Conservation (phyloP, 2,888 invertebrate species). For the Scaptomyza caliginosa region DNA sequence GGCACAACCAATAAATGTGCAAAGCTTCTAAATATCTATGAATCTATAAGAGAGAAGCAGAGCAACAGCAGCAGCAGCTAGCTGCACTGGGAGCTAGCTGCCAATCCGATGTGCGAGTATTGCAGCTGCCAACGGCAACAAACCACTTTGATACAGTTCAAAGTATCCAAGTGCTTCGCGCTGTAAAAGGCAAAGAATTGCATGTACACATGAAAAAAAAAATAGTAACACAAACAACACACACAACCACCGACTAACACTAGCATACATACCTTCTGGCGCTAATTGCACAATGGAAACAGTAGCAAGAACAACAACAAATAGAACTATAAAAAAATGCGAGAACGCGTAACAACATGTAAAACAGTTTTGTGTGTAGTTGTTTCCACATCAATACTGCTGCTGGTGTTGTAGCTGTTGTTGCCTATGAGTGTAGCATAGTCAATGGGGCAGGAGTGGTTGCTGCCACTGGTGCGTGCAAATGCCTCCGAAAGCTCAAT, state of each 20-base stretch:
- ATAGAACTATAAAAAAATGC: slow-evolving; percentile 55
- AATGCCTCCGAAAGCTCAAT: slow-evolving; percentile 19
- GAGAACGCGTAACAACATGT: slow-evolving; percentile 68
- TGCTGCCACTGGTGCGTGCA: slow-evolving; percentile 5
- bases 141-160: slow-evolving; percentile 71
- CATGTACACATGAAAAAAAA: slow-evolving; percentile 7
- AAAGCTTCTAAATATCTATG: slow-evolving; percentile 63
- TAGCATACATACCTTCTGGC: slow-evolving; percentile 26
- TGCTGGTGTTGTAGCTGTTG: slow-evolving; percentile 20
- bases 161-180: slow-evolving; percentile 64
- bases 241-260: slow-evolving; percentile 7
- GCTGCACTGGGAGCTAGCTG: slow-evolving; percentile 10
- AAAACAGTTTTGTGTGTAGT: slow-evolving; percentile 55
- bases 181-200: slow-evolving; percentile 32
- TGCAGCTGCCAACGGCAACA: slow-evolving; percentile 58
- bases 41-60: slow-evolving; percentile 10
- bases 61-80: slow-evolving; percentile 9
- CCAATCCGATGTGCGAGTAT: slow-evolving; percentile 25
- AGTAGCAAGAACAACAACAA: slow-evolving; percentile 29
- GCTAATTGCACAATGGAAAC: slow-evolving; percentile 70
- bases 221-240: slow-evolving; percentile 37
- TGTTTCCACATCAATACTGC: slow-evolving; percentile 26
- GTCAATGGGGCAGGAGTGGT: slow-evolving; percentile 1
- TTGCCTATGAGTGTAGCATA: background rate
- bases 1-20: slow-evolving; percentile 45